phyloP scores from a whole-genome alignment of 2,888 invertebrate species.

The Teleogryllus oceanicus region DNA sequence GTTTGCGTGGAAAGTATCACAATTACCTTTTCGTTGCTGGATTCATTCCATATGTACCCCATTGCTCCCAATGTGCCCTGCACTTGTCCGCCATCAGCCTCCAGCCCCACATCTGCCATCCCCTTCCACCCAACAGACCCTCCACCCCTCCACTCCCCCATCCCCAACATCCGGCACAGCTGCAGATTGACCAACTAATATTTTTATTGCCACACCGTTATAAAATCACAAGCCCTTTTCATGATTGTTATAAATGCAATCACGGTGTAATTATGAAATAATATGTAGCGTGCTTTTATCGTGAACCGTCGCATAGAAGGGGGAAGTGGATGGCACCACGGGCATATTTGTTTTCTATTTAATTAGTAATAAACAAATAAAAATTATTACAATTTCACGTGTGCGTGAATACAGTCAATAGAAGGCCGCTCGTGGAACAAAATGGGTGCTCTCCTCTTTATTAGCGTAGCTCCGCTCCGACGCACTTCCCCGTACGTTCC shows the following conservation, averaged over 20 bases:
- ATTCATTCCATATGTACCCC: too few relatives aligned
- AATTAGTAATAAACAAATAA: slow-evolving; percentile 18
- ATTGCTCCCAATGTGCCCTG: too few relatives aligned
- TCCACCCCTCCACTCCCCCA: too few relatives aligned
- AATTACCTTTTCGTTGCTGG: too few relatives aligned
- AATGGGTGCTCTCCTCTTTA: background rate
- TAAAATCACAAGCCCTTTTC: background rate
- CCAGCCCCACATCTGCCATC: too few relatives aligned
- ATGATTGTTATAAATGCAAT: background rate
- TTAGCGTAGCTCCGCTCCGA: background rate
- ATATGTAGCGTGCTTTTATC: slow-evolving; percentile 10
- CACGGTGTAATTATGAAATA: slow-evolving; percentile 2
- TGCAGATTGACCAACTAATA: background rate
- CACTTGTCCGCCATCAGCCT: too few relatives aligned
- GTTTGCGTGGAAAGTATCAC: too few relatives aligned
- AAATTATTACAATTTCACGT: slow-evolving; percentile 9
- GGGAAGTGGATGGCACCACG: slow-evolving; percentile 5
- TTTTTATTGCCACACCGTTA: background rate
- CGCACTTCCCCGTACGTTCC: background rate
- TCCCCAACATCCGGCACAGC: too few relatives aligned
- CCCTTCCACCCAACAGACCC: too few relatives aligned
- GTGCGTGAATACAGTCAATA: slow-evolving; percentile 18
- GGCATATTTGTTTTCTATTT: slow-evolving; percentile 5
- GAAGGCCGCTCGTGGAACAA: background rate
- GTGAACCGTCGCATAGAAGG: background rate